phyloP scores from a whole-genome alignment of 2,113 vertebrate species.

The Psettodes erumei region DNA sequence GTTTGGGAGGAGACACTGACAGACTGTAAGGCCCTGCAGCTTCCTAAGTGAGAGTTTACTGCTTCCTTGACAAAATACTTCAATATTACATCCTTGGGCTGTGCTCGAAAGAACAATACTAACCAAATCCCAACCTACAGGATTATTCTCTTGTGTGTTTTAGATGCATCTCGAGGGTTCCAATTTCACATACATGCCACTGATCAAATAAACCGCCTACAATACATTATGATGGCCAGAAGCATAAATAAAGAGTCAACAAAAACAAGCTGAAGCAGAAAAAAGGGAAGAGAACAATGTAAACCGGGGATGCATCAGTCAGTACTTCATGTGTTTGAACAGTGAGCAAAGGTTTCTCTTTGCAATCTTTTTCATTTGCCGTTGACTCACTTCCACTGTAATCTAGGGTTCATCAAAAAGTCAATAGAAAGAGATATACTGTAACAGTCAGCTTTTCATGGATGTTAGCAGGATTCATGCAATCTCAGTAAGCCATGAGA shows the following conservation, averaged over 20 bases:
- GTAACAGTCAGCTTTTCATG: slow-evolving; percentile 13
- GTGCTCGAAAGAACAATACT: background rate
- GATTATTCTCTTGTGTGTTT: slow-evolving; percentile 13
- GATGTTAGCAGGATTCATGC: background rate
- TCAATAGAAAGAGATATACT: slow-evolving; percentile 16
- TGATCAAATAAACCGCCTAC: background rate
- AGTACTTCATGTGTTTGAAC: slow-evolving; percentile 8
- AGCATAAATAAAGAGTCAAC: background rate
- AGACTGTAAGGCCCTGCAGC: slow-evolving; percentile 62
- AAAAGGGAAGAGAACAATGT: no score
- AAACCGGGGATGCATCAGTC: no score
- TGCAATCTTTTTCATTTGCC: slow-evolving; percentile 48
- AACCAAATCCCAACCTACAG: slow-evolving; percentile 1
- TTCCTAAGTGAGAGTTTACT: slow-evolving; percentile 41
- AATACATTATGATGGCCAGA: background rate
- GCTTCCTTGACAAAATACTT: slow-evolving; percentile 12
- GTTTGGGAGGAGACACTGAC: slow-evolving; percentile 27
- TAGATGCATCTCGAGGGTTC: background rate
- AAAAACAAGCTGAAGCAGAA: no score
- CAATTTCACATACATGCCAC: background rate
- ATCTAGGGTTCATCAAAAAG: slow-evolving; percentile 44
- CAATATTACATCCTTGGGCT: slow-evolving; percentile 16
- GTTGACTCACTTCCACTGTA: slow-evolving; percentile 5
- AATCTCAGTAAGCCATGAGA: no score
- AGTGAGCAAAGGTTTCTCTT: slow-evolving; percentile 1